Percentiles rank a stretch among this genome's conserved stretches.
Evolutionary conservation across 2,797 vertebrate species (phyloP).

Genomic region (Agapornis canus): DNA sequence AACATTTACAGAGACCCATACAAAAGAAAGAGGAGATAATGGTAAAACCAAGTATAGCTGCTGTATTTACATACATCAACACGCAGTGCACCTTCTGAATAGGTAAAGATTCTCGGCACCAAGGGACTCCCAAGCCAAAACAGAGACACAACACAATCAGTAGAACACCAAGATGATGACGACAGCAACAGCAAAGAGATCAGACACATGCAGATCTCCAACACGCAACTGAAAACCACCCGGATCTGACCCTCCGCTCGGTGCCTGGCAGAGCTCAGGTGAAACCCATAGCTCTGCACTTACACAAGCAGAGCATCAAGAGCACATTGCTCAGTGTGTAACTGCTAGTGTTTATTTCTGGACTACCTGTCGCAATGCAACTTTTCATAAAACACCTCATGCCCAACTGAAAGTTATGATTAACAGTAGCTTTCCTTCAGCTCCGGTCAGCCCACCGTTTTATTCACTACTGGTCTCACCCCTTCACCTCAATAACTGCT

Average conservation of each 20-base stretch:
- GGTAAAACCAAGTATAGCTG: not conserved
- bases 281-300: not conserved
- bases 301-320: not conserved
- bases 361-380: not conserved
- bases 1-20: not conserved
- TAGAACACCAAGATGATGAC: not conserved
- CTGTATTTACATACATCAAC: not conserved
- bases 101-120: not conserved
- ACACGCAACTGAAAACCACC: not conserved
- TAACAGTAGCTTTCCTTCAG: not conserved
- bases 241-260: not conserved
- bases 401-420: not conserved
- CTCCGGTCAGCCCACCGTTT: not conserved
- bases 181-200: not conserved
- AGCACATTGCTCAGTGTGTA: not conserved
- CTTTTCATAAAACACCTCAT: not conserved
- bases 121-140: not conserved
- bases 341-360: not conserved
- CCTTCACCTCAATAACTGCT: constrained; percentile 32
- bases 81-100: rapidly evolving
- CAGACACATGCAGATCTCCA: not conserved
- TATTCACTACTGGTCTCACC: not conserved
- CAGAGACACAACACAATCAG: not conserved
- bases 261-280: not conserved
- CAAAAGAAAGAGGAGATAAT: not conserved